These are phyloP conservation scores for Euura saliciscinereae DNA, from an alignment of 1,140 invertebrate genomes.

Conservation along the genomic window DNA sequence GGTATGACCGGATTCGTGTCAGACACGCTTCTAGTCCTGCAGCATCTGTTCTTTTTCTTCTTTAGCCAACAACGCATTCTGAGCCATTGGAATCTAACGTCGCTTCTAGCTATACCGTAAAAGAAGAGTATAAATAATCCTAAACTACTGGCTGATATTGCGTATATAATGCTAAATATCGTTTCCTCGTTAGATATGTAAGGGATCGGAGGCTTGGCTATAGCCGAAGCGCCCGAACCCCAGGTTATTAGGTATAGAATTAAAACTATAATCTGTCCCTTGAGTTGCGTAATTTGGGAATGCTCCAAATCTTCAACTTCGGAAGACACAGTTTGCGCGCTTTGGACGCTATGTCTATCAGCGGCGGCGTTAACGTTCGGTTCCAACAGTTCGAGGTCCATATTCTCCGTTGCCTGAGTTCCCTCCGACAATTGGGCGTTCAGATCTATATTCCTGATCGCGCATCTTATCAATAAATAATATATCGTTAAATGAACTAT, in stretches of 20 bases:
- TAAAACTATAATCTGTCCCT: conserved; percentile 79
- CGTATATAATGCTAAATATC: conserved; percentile 80
- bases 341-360: conserved; percentile 67
- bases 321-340: conserved; percentile 68
- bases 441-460: conserved; percentile 68
- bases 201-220: conserved; percentile 67
- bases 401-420: conserved; percentile 81
- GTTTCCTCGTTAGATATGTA: conserved; percentile 74
- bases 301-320: conserved; percentile 84
- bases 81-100: conserved; percentile 79
- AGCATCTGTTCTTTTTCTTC: conserved; percentile 66
- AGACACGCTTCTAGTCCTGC: conserved; percentile 69
- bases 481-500: conserved; percentile 75
- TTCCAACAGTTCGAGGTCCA: conserved; percentile 79
- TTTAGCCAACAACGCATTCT: conserved; percentile 67
- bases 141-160: conserved; percentile 71
- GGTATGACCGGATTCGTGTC: conserved; percentile 67
- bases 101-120: conserved; percentile 82
- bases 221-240: conserved; percentile 73
- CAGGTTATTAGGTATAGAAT: conserved; percentile 79
- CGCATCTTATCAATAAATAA: conserved; percentile 79
- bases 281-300: conserved; percentile 78
- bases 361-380: conserved; percentile 61
- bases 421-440: conserved; percentile 79
- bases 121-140: conserved; percentile 86